These are phyloP conservation scores for Epistrophella euchroma DNA, from an alignment of 2,888 invertebrate species.

Conservation along the genomic window DNA sequence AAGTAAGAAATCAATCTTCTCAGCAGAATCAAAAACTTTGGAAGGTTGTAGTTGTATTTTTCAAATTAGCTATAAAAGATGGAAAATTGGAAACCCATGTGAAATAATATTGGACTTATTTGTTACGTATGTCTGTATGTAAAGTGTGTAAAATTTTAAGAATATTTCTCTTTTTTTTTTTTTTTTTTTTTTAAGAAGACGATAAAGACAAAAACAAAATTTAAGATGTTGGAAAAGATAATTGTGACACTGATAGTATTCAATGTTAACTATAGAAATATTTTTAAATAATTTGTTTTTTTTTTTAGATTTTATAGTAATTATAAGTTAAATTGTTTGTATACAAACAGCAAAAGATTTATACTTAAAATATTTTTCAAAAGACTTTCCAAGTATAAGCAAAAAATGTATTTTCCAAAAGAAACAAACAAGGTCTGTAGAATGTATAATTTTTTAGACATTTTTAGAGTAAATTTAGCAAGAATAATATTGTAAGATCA, in stretches of 20 bases:
- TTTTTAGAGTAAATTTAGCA: not conserved
- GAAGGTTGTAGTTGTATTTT: not conserved
- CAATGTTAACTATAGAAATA: constrained; percentile 63
- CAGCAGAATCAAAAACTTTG: not conserved
- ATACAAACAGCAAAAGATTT: not conserved
- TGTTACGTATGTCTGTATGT: not conserved
- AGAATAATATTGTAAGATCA: not conserved
- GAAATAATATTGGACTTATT: constrained; percentile 24
- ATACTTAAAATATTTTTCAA: constrained; percentile 17
- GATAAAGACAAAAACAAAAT: constrained; percentile 32
- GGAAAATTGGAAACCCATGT: constrained; percentile 8
- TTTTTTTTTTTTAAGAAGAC: constrained; percentile 24
- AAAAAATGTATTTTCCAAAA: constrained; percentile 10
- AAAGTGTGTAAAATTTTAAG: not conserved
- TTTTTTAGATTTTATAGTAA: constrained; percentile 33
- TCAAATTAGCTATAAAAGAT: not conserved
- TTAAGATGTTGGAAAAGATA: constrained; percentile 41
- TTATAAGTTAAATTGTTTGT: constrained; percentile 5
- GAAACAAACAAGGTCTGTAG: not conserved
- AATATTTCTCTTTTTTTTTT: not conserved
- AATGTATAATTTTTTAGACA: not conserved
- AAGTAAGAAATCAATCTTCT: not conserved
- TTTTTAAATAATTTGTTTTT: constrained; percentile 53
- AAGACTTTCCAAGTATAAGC: constrained; percentile 27
- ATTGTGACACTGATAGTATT: constrained; percentile 74